Evolutionary conservation across 2,797 vertebrate genomes (phyloP).

Genomic region (Falco novaeseelandiae): DNA sequence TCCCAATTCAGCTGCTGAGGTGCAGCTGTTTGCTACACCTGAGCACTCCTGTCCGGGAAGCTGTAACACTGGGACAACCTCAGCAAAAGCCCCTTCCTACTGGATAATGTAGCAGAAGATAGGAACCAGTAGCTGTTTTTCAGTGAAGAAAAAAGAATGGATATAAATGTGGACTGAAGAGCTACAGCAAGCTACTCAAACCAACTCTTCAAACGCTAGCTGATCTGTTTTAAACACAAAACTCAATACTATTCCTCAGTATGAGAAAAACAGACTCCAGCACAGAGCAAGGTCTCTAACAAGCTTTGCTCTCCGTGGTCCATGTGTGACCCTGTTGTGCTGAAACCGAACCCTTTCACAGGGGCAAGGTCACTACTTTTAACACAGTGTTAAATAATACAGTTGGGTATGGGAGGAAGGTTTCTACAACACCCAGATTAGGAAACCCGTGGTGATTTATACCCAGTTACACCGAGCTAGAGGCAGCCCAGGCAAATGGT

Average conservation of each 20-base stretch:
- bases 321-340: background rate
- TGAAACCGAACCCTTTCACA: background rate
- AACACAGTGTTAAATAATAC: background rate
- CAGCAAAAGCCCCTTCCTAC: background rate
- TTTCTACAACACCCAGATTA: background rate
- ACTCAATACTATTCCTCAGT: background rate
- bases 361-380: background rate
- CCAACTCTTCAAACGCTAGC: background rate
- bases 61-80: background rate
- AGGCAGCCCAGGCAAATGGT: background rate
- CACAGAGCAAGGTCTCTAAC: background rate
- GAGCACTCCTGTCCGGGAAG: background rate
- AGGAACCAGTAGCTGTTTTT: background rate
- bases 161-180: background rate
- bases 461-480: background rate
- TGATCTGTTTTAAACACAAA: background rate
- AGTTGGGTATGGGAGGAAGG: too few species aligned
- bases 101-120: background rate
- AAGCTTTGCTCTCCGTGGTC: background rate
- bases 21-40: background rate
- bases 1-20: background rate
- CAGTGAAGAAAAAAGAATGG: background rate
- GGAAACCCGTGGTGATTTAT: background rate
- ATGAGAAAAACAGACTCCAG: background rate
- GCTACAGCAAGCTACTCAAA: background rate